Conservation (phyloP, 2,113 vertebrate species). For the Pachycephala philippinensis region DNA sequence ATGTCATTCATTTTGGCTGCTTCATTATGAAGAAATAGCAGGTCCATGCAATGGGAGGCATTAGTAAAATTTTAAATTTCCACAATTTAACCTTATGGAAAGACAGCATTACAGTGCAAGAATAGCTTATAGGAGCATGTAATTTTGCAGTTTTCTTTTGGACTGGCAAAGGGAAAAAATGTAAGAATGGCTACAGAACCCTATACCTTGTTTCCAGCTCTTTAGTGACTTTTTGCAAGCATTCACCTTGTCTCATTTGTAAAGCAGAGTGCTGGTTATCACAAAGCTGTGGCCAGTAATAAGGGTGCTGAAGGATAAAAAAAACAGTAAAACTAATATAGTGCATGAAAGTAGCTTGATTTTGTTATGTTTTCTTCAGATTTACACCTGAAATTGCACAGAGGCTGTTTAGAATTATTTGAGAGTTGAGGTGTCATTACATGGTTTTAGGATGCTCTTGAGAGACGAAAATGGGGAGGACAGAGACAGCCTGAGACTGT, state of each 20-base stretch:
- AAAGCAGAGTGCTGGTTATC: neutral
- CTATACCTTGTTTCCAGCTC: neutral
- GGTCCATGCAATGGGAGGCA: neutral
- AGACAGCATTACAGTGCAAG: neutral
- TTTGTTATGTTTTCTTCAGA: neutral
- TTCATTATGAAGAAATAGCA: neutral
- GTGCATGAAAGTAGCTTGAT: neutral
- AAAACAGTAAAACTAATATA: neutral
- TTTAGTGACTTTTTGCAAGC: neutral
- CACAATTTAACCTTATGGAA: neutral
- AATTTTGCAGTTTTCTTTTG: neutral
- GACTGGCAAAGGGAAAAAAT: neutral
- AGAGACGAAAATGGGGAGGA: neutral
- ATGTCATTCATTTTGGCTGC: neutral
- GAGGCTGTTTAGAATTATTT: neutral
- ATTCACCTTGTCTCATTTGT: neutral
- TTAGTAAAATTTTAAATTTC: neutral
- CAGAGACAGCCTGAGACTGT: neutral
- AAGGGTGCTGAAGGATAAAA: neutral
- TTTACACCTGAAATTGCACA: neutral
- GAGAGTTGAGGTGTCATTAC: neutral
- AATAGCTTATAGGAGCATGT: neutral
- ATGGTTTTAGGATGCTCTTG: neutral
- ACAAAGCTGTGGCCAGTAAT: rapidly evolving
- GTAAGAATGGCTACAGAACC: neutral